Evolutionary conservation across 2,888 invertebrate genomes (phyloP).

Genomic region (Cremastinae sp.): DNA sequence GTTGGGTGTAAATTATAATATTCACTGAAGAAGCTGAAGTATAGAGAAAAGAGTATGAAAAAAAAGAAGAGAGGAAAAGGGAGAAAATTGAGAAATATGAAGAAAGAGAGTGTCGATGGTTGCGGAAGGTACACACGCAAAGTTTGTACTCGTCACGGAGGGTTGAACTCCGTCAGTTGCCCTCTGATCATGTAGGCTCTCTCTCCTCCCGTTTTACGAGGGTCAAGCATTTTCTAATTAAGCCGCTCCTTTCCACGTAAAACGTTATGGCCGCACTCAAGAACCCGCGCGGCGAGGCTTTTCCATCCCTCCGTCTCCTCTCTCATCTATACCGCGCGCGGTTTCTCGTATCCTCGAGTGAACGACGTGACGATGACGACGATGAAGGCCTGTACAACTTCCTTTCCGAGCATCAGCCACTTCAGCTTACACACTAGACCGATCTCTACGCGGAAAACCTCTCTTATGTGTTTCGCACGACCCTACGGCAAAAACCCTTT

Average conservation of each 20-base stretch:
- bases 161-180: constrained; percentile 44
- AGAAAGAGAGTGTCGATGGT: constrained; percentile 42
- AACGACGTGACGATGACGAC: constrained; percentile 1
- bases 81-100: constrained; percentile 40
- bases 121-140: constrained; percentile 48
- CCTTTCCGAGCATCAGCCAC: constrained; percentile 34
- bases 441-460: constrained; percentile 45
- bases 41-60: constrained; percentile 23
- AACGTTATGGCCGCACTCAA: constrained; percentile 69
- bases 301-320: background rate
- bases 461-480: constrained; percentile 37
- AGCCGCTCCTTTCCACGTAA: constrained; percentile 70
- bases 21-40: constrained; percentile 45
- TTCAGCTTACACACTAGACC: constrained; percentile 44
- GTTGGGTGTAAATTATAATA: constrained; percentile 63
- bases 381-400: constrained; percentile 27
- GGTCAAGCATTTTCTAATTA: constrained; percentile 77
- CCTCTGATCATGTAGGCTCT: constrained; percentile 52
- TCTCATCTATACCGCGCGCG: background rate
- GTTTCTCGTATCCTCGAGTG: background rate
- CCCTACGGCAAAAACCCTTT: constrained; percentile 39
- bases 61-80: constrained; percentile 39
- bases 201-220: constrained; percentile 65
- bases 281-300: constrained; percentile 59
- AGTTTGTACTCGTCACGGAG: constrained; percentile 21